A percentile compares a stretch with the other conserved stretches of the same genome.
phyloP scores from a whole-genome alignment of 2,113 vertebrate genomes.

The Equus przewalskii region DNA sequence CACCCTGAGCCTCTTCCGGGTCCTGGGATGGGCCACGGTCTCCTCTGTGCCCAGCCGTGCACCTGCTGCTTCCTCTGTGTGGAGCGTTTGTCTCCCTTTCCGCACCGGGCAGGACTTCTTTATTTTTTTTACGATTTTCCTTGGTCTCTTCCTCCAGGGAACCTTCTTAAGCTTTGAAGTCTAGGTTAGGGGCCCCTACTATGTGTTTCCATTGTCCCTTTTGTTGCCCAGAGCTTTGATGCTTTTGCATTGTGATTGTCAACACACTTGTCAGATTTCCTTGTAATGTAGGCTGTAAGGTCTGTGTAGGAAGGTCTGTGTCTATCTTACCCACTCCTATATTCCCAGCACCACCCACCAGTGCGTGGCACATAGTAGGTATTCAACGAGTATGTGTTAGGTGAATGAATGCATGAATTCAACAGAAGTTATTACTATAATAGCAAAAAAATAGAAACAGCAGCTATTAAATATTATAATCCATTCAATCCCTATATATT shows the following conservation, averaged over 20 bases:
- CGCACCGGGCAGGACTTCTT: background rate
- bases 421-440: background rate
- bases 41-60: background rate
- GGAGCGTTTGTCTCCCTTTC: background rate
- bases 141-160: background rate
- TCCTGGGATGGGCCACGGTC: background rate
- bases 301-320: background rate
- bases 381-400: background rate
- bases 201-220: background rate
- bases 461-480: background rate
- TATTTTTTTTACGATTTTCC: background rate
- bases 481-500: background rate
- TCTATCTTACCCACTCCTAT: background rate
- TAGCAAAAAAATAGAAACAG: slow-evolving; percentile 13
- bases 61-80: background rate
- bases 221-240: background rate
- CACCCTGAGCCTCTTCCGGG: background rate
- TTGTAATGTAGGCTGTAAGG: no score
- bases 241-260: background rate
- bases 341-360: background rate
- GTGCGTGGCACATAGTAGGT: background rate
- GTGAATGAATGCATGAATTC: background rate
- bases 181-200: background rate
- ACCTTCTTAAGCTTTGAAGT: background rate
- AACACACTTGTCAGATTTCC: background rate